Evolutionary conservation across 2,797 vertebrate genomes (phyloP), one percentile per base, ranked within the genome.

Genomic region (Fistularia commersonii): DNA sequence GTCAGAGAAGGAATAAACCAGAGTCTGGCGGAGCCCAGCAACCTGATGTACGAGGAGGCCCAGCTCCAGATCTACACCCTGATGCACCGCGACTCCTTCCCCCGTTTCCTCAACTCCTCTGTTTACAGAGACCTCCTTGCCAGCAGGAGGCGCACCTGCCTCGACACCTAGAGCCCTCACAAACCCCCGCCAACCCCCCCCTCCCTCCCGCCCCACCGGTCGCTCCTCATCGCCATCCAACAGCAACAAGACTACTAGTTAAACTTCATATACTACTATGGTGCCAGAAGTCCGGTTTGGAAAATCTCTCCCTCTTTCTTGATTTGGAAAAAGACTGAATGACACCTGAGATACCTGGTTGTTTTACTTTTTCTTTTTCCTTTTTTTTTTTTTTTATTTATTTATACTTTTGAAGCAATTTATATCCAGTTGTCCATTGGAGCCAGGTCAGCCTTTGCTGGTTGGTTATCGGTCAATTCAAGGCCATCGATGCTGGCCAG

Each of bases 11-110:
- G 94, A 78, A 98, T 99, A 81, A 97, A 98, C 82, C 92, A 89
- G 87, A 99, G 88, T 76, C 87, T 99, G 82, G 63, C 92, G 34
- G 93, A 98, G 76, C 97, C 97, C 64, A 94, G 86, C 75, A 91
- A 91, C 83, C 83, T 92, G 72, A 99, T 99, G 96, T 99, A 98
- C 40, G 95, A 98, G 85, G 97, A 99, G 63, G 97, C 97, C 34
- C 97, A 98, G 74, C 94, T 98, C 61, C 97, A 99, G 89, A 98
- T 99, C 85, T 99, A 99, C 82, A 98, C 94, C 38, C 88, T 99
- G 84, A 99, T 99, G 97, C 97, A 98, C 90, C 95, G 97, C 79
- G 97, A 99, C 92, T 99, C 97, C 88, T 99, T 93, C 76, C 97
- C 97, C 64, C 94, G 97, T 82, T 99, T 99, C 92, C 94, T 99